Evolutionary conservation across 2,797 vertebrate genomes (phyloP).

Genomic region (Ispidina picta): DNA sequence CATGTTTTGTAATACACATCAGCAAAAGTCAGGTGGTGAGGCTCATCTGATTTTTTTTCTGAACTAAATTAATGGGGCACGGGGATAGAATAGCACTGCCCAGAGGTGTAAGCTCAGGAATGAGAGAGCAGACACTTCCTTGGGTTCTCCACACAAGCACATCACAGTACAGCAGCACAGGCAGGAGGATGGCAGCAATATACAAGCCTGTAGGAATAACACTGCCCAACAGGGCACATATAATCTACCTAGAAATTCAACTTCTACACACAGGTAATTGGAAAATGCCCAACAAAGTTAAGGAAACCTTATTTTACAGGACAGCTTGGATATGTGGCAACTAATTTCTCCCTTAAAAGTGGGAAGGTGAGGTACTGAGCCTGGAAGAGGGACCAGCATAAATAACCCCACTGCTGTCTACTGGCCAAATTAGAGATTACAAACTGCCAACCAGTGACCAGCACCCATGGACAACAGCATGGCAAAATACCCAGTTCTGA

Average conservation of each 20-base stretch:
- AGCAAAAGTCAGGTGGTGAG: not conserved
- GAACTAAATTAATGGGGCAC: not conserved
- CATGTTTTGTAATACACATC: not conserved
- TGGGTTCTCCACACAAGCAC: not conserved
- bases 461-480: not conserved
- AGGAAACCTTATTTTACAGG: not conserved
- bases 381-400: not conserved
- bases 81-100: not conserved
- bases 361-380: not conserved
- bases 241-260: not conserved
- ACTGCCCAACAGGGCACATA: not conserved
- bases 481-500: not conserved
- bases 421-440: not conserved
- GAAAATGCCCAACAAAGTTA: not conserved
- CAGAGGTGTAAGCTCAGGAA: not conserved
- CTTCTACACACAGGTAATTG: not conserved
- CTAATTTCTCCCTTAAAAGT: not conserved
- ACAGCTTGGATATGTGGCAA: not conserved
- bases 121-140: not conserved
- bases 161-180: rapidly evolving
- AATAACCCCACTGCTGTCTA: slow-evolving; percentile 30
- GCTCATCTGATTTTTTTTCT: not conserved
- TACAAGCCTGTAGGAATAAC: not conserved
- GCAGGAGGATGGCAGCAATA: not conserved
- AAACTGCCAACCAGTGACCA: not conserved